Conservation (phyloP, 1,140 invertebrate species). For the Magallana angulata region DNA sequence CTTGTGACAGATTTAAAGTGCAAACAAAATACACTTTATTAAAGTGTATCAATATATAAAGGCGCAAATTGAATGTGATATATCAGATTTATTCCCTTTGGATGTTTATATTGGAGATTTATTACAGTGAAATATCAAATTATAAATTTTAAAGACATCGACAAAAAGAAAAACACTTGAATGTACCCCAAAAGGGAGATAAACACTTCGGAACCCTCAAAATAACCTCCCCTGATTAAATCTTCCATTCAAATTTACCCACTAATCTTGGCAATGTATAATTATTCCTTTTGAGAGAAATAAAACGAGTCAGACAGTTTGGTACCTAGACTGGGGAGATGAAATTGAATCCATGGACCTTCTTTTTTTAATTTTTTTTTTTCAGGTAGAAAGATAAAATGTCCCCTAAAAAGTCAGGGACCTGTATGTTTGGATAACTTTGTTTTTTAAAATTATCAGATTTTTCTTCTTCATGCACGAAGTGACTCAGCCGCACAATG, state of each 20-base stretch:
- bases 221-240: not conserved
- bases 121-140: not conserved
- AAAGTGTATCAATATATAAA: not conserved
- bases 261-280: not conserved
- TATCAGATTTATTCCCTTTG: not conserved
- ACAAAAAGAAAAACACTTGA: not conserved
- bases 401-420: not conserved
- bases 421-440: not conserved
- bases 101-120: conserved; percentile 2
- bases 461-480: conserved; percentile 1
- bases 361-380: not conserved
- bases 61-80: not conserved
- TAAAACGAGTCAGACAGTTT: not conserved
- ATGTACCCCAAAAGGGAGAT: not conserved
- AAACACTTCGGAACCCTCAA: not conserved
- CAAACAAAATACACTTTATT: conserved; percentile 10
- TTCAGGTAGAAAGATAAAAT: not conserved
- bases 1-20: not conserved
- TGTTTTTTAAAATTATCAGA: not conserved
- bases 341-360: conserved; percentile 14
- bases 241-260: not conserved
- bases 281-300: not conserved
- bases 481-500: conserved; percentile 2
- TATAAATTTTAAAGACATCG: not conserved
- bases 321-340: not conserved